Evolutionary conservation across 2,888 invertebrate genomes (phyloP).

Genomic region (Drosophila putrida): DNA sequence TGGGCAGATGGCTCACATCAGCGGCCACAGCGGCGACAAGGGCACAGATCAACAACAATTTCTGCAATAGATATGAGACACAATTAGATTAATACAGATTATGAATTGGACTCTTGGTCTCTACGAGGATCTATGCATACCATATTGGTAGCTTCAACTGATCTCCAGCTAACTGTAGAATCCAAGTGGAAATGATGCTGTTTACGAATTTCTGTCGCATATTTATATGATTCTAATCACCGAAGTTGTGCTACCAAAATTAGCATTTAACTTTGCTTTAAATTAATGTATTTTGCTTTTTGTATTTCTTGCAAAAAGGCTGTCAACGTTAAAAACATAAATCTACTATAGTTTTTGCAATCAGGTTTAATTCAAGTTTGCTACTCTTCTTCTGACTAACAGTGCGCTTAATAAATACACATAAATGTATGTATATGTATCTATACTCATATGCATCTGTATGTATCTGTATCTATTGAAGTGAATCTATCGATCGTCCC

Average conservation of each 20-base stretch:
- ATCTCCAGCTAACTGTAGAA: slow-evolving; percentile 72
- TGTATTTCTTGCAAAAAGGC: slow-evolving; percentile 38
- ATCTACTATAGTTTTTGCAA: slow-evolving; percentile 76
- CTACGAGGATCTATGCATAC: slow-evolving; percentile 56
- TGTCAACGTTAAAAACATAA: slow-evolving; percentile 65
- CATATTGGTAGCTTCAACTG: slow-evolving; percentile 73
- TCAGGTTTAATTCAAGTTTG: slow-evolving; percentile 74
- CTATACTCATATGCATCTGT: neutral
- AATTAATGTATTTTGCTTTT: slow-evolving; percentile 78
- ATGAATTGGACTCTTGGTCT: neutral
- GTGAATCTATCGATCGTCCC: slow-evolving; percentile 31
- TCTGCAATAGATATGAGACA: slow-evolving; percentile 58
- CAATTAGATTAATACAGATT: slow-evolving; percentile 1
- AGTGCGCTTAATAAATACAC: slow-evolving; percentile 6
- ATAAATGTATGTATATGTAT: slow-evolving; percentile 1
- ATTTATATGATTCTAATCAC: slow-evolving; percentile 82
- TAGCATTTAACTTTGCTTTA: slow-evolving; percentile 70
- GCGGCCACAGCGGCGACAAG: slow-evolving; percentile 79
- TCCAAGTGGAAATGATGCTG: slow-evolving; percentile 80
- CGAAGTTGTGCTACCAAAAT: slow-evolving; percentile 60
- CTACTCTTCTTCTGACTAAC: slow-evolving; percentile 22
- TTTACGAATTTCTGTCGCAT: slow-evolving; percentile 47
- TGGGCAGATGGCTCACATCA: slow-evolving; percentile 81
- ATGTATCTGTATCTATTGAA: slow-evolving; percentile 12
- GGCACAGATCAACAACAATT: slow-evolving; percentile 79